Evolutionary conservation across 2,888 invertebrate species (phyloP), one percentile per base, ranked within the genome.

Genomic region (Eupeodes latifasciatus): DNA sequence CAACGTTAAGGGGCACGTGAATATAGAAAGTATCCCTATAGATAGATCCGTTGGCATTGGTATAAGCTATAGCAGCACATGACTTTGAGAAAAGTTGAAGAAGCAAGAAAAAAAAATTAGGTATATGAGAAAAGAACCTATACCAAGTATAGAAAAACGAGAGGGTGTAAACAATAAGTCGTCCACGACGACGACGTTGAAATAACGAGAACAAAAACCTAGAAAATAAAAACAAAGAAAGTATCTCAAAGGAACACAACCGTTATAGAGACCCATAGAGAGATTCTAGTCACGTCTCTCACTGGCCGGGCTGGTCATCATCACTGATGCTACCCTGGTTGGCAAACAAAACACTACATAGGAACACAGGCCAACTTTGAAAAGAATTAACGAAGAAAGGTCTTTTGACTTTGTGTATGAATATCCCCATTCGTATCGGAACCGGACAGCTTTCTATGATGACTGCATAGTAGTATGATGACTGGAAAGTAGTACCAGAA

Each of bases 241-340:
- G 40, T 40, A 40, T 19, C 19, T 51, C 62, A 71, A 80, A 55
- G 19, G 47, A 71, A 72, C 55, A 51, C 74, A 59, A 34, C 11
- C 14, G 34, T 36, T 40, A 49, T 59, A 55, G 6, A 55, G 11
- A 55, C 36, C 36, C 19, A 36, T 34, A 59, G 27, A 69, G 53
- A 71, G 71, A 87, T 87, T 87, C 87, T 57, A 72, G 83, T 83
- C 87, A 87, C 87, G 87, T 83, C 76, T 61, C 49, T 14, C 1
- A 19, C 55, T 55, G 67, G 40, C 10, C 34, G 83, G 40, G 75
- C 19, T 57, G 57, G 78, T 78, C 71, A 36, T 75, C 69, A n/a
- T 51, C n/a, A 6, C 14, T 51, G 53, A 3, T 47, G 6, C 6
- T 10, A 2, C 47, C 9, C 14, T 4, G 5, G 62, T 47, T 49